These are phyloP conservation scores for Diplazon laetatorius DNA, from an alignment of 2,888 invertebrate genomes.

Conservation along the genomic window DNA sequence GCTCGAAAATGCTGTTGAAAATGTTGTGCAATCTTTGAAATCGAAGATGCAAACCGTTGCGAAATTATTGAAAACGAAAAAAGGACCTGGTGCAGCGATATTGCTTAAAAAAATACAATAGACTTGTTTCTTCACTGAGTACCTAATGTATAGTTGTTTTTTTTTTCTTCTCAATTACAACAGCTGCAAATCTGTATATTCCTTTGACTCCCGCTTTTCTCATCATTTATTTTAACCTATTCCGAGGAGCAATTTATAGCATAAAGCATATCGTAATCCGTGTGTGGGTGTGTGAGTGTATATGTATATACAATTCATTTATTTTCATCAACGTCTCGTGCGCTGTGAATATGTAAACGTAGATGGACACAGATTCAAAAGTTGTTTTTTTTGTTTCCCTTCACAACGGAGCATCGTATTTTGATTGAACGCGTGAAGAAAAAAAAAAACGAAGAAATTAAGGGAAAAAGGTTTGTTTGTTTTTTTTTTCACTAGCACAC, in stretches of 20 bases:
- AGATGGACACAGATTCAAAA: slow-evolving; percentile 22
- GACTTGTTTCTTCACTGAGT: slow-evolving; percentile 81
- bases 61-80: slow-evolving; percentile 84
- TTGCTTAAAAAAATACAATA: slow-evolving; percentile 84
- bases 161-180: slow-evolving; percentile 59
- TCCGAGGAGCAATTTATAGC: neutral
- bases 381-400: neutral
- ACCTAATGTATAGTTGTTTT: too few relatives aligned
- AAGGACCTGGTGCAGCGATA: slow-evolving; percentile 86
- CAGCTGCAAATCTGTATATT: slow-evolving; percentile 51
- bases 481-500: slow-evolving; percentile 1
- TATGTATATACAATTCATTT: neutral
- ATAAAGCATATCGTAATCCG: too few relatives aligned
- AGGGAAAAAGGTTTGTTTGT: neutral
- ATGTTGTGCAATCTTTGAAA: slow-evolving; percentile 82
- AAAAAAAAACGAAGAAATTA: neutral
- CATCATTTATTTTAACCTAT: too few relatives aligned
- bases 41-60: slow-evolving; percentile 83
- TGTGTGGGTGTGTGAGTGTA: neutral
- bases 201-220: too few relatives aligned
- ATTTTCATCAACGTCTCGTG: neutral
- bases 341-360: slow-evolving; percentile 38
- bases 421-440: slow-evolving; percentile 8
- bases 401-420: slow-evolving; percentile 18
- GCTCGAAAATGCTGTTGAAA: slow-evolving; percentile 85